Base-by-base conservation (phyloP, 1,140 invertebrate genomes). In the Leptopilina boulardi region DNA sequence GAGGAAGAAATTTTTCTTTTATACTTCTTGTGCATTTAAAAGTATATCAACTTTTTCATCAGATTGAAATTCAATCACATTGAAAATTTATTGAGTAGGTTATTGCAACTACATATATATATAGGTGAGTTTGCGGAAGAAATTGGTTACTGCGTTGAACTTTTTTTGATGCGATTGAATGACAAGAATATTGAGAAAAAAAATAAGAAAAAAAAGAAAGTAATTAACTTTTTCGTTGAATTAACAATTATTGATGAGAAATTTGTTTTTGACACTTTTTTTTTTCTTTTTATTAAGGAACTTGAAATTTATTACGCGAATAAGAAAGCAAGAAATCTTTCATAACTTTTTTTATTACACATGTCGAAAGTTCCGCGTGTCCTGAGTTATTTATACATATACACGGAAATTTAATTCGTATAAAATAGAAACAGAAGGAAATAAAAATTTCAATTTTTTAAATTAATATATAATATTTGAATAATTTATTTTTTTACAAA, bases 41-140 rank as follows among this genome's bases (percentile, higher is more conserved):
- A 51, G 13, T 51, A 51, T n/a, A n/a, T n/a, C n/a, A n/a, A n/a
- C 42, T 83, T 78, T 18, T 21, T 42, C 26, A 9, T 38, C n/a
- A 2, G 10, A 71, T 41, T 42, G 70, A 41, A 21, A 71, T 19
- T 38, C 47, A 42, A 34, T 66, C 71, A 15, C 26, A 30, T 78
- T 75, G 23, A 18, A 51, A 51, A 51, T 51, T 51, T 51, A 51
- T 51, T 51, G 47, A 51, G 18, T 18, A 51, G 15, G 1, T 51
- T 51, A 51, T 51, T 51, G 47, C 2, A 51, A 51, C 15, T n/a
- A n/a, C 3, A n/a, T n/a, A n/a, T n/a, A n/a, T 42, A 42, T 9
- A 38, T 13, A 47, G 47, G 47, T 51, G 8, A 51, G 47, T 51
- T 51, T 51, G 2, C 15, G 18, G 18, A 51, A 51, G 47, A 51